Conservation (phyloP, 2,113 vertebrate genomes). For the Elaphurus davidianus region DNA sequence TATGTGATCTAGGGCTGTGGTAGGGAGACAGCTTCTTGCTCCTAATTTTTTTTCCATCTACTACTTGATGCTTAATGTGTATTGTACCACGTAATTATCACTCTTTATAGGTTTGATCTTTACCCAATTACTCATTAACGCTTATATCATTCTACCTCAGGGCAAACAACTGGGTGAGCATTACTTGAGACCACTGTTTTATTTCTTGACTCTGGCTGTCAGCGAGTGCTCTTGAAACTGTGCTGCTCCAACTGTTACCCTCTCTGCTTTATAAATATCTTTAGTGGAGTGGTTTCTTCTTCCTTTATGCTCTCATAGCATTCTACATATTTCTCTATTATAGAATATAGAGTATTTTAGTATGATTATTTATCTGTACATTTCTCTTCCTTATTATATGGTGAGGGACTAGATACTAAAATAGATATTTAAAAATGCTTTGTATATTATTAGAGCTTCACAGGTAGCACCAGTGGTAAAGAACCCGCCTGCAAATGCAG, state of each 20-base stretch:
- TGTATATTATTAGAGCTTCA: neutral
- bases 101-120: neutral
- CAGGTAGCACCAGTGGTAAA: neutral
- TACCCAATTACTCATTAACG: neutral
- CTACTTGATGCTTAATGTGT: neutral
- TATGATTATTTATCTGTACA: neutral
- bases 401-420: neutral
- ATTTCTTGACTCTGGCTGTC: neutral
- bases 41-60: neutral
- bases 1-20: neutral
- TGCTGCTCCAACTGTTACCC: accelerated
- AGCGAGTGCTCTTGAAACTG: neutral
- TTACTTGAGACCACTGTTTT: neutral
- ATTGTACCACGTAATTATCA: neutral
- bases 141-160: neutral
- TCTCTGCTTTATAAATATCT: neutral
- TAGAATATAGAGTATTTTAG: neutral
- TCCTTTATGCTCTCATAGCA: neutral
- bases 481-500: neutral
- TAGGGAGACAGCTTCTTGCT: neutral
- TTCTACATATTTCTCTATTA: neutral
- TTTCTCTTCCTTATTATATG: neutral
- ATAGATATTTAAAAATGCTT: neutral
- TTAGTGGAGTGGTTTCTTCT: neutral
- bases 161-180: neutral